phyloP scores from a whole-genome alignment of 2,113 vertebrate species.

The Taurulus bubalis region DNA sequence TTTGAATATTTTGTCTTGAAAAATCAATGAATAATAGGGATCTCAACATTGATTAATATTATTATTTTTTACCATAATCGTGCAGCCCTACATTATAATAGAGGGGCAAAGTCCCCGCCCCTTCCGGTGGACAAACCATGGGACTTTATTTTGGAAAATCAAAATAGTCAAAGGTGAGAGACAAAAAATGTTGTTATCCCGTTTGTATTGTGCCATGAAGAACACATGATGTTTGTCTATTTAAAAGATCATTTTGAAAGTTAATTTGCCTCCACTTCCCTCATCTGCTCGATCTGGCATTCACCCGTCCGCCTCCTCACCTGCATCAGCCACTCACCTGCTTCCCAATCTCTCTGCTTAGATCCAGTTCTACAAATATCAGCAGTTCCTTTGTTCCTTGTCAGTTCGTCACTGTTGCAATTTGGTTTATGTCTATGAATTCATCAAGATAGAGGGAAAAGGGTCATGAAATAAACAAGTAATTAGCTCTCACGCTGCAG shows the following conservation, averaged over 20 bases:
- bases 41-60: background rate
- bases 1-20: too few relatives aligned
- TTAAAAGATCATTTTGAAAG: background rate
- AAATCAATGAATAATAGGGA: background rate
- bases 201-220: background rate
- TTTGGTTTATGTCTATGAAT: background rate
- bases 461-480: background rate
- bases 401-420: too few relatives aligned
- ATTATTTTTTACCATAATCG: too few relatives aligned
- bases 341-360: too few relatives aligned
- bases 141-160: background rate
- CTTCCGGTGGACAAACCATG: too few relatives aligned
- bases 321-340: too few relatives aligned
- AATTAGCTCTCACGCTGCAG: background rate
- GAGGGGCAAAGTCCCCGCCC: too few relatives aligned
- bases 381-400: too few relatives aligned
- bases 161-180: background rate
- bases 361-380: too few relatives aligned
- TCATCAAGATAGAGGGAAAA: background rate
- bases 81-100: too few relatives aligned
- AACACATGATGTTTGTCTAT: background rate
- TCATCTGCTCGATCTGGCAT: background rate
- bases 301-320: too few relatives aligned
- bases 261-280: background rate
- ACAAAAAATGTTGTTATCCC: background rate